These are phyloP conservation scores for Microlaimidae sp. DNA, from an alignment of 2,888 invertebrate genomes.

Conservation along the genomic window DNA sequence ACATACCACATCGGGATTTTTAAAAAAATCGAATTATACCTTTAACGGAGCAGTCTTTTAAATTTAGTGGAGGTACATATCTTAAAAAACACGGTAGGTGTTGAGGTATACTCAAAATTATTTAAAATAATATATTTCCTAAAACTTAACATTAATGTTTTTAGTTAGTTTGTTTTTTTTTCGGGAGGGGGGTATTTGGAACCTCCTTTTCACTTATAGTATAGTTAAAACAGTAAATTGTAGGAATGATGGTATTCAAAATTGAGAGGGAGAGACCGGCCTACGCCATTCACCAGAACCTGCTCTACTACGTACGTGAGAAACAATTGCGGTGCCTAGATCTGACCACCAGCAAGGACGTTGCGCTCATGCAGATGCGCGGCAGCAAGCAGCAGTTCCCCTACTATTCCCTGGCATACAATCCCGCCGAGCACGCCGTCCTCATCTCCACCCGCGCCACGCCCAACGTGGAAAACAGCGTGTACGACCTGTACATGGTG, in stretches of 20 bases:
- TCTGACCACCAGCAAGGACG: conserved; percentile 77
- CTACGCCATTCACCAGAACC: conserved; percentile 76
- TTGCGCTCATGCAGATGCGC: conserved; percentile 75
- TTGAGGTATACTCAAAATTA: no score
- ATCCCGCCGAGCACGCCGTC: conserved; percentile 88
- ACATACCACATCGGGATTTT: no score
- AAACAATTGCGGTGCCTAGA: conserved; percentile 73
- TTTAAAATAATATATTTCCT: no score
- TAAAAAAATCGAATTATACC: no score
- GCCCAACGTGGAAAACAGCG: conserved; percentile 63
- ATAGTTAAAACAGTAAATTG: no score
- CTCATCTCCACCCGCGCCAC: conserved; percentile 61
- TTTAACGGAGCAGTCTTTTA: no score
- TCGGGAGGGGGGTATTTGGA: no score
- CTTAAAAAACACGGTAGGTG: no score
- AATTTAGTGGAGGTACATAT: no score
- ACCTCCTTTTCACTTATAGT: no score
- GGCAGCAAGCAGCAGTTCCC: conserved; percentile 47
- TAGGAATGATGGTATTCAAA: conserved; percentile 29
- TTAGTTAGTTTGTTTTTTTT: no score
- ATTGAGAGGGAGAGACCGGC: conserved; percentile 88
- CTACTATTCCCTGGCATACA: conserved; percentile 67
- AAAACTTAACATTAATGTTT: no score
- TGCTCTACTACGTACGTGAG: conserved; percentile 88
- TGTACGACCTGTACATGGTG: conserved; percentile 79